Conservation (phyloP, 1,140 invertebrate species). For the Callitettix versicolor region DNA sequence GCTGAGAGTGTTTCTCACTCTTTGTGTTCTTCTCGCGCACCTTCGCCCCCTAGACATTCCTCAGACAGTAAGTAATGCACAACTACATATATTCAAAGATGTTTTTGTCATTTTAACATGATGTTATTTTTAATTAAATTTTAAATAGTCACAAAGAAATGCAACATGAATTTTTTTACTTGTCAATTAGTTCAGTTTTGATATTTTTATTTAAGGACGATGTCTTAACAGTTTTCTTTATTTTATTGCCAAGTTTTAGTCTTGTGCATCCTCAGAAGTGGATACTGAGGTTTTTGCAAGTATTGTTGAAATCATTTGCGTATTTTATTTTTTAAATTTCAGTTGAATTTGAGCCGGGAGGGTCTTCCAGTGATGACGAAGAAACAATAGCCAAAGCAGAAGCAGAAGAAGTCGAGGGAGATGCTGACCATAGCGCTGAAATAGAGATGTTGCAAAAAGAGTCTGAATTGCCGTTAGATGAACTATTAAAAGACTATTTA, state of each 20-base stretch:
- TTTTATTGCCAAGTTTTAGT: no score
- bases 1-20: conserved; percentile 21
- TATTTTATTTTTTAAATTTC: conserved; percentile 26
- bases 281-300: no score
- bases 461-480: conserved; percentile 83
- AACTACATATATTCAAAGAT: not conserved
- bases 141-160: no score
- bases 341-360: conserved; percentile 74
- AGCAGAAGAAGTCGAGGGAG: conserved; percentile 40
- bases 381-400: conserved; percentile 90
- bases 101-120: no score
- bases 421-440: conserved; percentile 61
- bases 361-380: conserved; percentile 81
- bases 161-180: no score
- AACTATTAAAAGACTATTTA: conserved; percentile 69
- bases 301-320: no score
- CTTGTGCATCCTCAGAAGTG: no score
- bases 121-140: no score
- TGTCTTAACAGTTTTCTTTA: no score
- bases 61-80: conserved; percentile 38
- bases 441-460: conserved; percentile 79
- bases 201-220: no score
- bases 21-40: conserved; percentile 34
- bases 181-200: no score
- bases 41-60: conserved; percentile 32